Conservation (phyloP, 2,113 vertebrate species). For the Barnardius zonarius region DNA sequence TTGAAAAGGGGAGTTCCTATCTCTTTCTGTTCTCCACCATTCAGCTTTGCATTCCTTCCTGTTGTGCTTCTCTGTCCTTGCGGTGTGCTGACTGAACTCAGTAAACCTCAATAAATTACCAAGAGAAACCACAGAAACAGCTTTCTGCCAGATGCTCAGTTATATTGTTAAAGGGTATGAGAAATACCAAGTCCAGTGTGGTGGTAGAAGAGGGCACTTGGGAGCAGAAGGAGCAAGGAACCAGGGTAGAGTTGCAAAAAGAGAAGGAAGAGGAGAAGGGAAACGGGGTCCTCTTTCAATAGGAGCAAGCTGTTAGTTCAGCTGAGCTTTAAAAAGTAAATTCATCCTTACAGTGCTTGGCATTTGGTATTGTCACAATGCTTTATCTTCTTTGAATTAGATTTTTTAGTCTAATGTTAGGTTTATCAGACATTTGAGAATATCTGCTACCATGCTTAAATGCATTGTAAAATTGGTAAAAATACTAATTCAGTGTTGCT, state of each 20-base stretch:
- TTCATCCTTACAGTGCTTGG: neutral
- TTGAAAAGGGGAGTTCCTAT: neutral
- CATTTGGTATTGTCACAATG: neutral
- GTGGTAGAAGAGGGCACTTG: neutral
- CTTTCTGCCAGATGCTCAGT: neutral
- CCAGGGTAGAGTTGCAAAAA: neutral
- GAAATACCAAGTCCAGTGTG: neutral
- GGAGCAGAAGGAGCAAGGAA: neutral
- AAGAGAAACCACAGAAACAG: neutral
- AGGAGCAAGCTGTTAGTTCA: neutral
- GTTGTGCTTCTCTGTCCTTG: neutral
- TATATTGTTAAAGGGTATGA: neutral
- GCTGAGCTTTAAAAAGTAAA: neutral
- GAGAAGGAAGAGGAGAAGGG: neutral
- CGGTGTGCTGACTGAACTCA: neutral
- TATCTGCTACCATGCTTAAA: neutral
- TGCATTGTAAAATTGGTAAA: neutral
- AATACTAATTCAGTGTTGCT: neutral
- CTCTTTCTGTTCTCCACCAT: fast-evolving
- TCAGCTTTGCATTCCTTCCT: neutral
- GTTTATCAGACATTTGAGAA: neutral
- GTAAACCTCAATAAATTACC: neutral
- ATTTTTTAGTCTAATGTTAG: neutral
- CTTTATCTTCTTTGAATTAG: neutral
- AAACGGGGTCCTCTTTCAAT: neutral